Evolutionary conservation across 2,888 invertebrate genomes (phyloP), one percentile per base, ranked within the genome.

Genomic region (Liodrosophila aerea): DNA sequence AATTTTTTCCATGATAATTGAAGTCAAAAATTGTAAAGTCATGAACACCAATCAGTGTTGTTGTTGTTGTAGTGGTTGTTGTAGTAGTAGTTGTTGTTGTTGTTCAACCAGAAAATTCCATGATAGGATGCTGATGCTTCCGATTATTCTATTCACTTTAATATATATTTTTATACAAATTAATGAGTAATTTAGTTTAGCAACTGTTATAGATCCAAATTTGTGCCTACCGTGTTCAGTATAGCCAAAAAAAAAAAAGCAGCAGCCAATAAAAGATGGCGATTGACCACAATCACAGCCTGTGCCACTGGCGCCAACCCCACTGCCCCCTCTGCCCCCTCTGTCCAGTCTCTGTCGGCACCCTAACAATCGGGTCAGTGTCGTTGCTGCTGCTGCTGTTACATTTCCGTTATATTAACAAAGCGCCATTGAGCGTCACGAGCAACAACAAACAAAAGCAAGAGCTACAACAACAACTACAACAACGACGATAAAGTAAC

Each of bases 381-480:
- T 9, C 33, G 45, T 34, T 45, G 52, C 34, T 50, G 63, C 58
- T 50, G 63, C 58, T 50, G 62, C 69, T 60, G 64, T 41, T 60
- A 77, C 82, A 78, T 84, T 82, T 82, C 82, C 82, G 82, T 78
- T 69, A 66, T 69, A 82, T 81, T 82, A 76, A 82, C 84, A 81
- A 78, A 78, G 82, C 76, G 70, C 72, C 66, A 82, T 84, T 84
- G 74, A 81, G 49, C 34, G 68, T 53, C 71, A 73, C 75, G 69
- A 74, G 67, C 64, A 49, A 50, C 68, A 53, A 11, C 58, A 60
- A 60, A 64, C 53, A 43, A 65, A 57, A 57, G 41, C 62, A 65
- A 59, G 64, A 64, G 64, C 53, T 64, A 46, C 37, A 51, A 33
- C 63, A 58, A 51, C 70, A 61, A 53, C 60, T 64, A 63, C 62